Conservation (phyloP, 2,888 invertebrate genomes). For the Apomyelois bistriatella region DNA sequence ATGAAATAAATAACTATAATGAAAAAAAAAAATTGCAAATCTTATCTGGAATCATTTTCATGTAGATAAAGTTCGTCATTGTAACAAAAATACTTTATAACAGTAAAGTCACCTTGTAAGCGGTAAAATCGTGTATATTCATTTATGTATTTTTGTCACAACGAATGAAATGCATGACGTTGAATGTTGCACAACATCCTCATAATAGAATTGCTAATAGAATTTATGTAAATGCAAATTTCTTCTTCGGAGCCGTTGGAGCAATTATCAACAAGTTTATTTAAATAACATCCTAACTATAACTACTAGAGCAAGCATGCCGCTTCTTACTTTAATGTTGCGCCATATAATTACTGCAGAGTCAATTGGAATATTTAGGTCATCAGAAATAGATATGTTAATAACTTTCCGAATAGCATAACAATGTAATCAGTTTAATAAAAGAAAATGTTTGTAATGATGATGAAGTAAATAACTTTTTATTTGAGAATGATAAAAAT, state of each 20-base stretch:
- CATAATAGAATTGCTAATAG: background rate
- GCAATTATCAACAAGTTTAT: conserved; percentile 16
- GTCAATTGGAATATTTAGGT: conserved; percentile 43
- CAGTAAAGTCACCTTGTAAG: background rate
- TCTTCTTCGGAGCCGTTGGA: background rate
- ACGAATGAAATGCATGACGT: conserved; percentile 30
- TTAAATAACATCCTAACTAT: conserved; percentile 13
- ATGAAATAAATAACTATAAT: conserved; percentile 35
- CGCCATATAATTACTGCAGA: conserved; percentile 28
- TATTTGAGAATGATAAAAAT: background rate
- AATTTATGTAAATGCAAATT: background rate
- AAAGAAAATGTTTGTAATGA: background rate
- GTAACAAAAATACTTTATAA: conserved; percentile 7
- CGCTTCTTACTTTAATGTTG: conserved; percentile 25
- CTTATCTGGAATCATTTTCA: conserved; percentile 29
- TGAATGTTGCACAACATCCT: conserved; percentile 23
- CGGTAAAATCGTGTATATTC: background rate
- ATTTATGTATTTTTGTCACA: conserved; percentile 19
- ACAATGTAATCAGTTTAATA: background rate
- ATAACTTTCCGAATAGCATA: conserved; percentile 32
- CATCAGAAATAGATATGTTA: conserved; percentile 33
- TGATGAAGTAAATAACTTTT: background rate
- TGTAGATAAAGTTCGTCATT: conserved; percentile 22
- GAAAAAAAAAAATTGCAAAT: conserved; percentile 32
- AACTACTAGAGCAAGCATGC: conserved; percentile 27